Conservation (phyloP, 2,888 invertebrate species). For the Cerceris rybyensis region DNA sequence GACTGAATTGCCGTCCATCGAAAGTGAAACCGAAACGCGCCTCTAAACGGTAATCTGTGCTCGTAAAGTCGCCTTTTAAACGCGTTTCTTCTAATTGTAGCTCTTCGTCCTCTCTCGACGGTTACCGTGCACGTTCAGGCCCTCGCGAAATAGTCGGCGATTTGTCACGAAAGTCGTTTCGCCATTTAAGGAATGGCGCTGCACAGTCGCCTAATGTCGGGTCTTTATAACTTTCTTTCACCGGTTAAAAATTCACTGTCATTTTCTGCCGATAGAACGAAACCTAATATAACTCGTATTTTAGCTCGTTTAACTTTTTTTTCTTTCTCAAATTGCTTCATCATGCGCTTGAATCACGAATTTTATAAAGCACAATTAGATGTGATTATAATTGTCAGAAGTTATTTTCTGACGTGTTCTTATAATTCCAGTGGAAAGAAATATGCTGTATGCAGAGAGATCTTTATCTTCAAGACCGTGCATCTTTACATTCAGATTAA, state of each 20-base stretch:
- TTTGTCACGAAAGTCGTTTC: slow-evolving; percentile 15
- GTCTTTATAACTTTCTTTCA: slow-evolving; percentile 7
- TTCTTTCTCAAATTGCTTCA: too few relatives aligned
- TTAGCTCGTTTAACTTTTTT: too few relatives aligned
- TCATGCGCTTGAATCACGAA: too few relatives aligned
- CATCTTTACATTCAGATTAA: too few relatives aligned
- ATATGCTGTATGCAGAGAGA: too few relatives aligned
- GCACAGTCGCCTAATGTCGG: neutral
- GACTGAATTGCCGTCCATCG: slow-evolving; percentile 30
- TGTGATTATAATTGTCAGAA: too few relatives aligned
- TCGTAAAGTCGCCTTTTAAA: slow-evolving; percentile 34
- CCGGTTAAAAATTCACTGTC: neutral
- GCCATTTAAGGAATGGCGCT: slow-evolving; percentile 10
- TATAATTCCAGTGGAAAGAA: too few relatives aligned
- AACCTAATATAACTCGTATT: too few relatives aligned
- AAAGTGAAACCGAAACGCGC: slow-evolving; percentile 61
- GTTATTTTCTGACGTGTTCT: too few relatives aligned
- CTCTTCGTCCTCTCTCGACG: neutral
- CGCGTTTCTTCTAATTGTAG: neutral
- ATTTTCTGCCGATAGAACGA: neutral
- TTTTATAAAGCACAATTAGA: too few relatives aligned
- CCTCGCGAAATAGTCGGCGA: neutral
- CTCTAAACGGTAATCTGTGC: slow-evolving; percentile 26
- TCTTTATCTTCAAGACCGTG: too few relatives aligned
- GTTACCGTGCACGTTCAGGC: neutral